phyloP scores from a whole-genome alignment of 2,113 vertebrate species.

The Tychaedon coryphoeus region DNA sequence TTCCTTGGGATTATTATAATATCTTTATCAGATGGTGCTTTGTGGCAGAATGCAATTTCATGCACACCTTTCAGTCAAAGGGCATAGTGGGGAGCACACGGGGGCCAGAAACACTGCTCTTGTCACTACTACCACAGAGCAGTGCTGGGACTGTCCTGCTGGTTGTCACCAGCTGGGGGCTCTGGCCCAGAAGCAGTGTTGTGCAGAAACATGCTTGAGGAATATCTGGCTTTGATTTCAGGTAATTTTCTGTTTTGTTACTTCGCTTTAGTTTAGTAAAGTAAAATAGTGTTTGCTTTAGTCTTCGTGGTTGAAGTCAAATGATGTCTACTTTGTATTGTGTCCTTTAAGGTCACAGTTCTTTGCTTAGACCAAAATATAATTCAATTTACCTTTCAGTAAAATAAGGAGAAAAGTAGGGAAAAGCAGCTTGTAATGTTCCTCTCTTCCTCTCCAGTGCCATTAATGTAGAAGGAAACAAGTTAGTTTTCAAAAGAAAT shows the following conservation, averaged over 20 bases:
- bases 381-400: background rate
- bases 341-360: background rate
- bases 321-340: background rate
- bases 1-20: background rate
- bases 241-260: background rate
- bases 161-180: background rate
- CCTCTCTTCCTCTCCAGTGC: background rate
- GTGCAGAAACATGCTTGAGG: accelerated
- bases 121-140: background rate
- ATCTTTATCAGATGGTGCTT: background rate
- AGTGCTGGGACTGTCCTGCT: background rate
- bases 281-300: background rate
- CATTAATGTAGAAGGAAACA: background rate
- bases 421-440: background rate
- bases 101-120: background rate
- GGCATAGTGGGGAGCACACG: accelerated
- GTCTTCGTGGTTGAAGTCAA: background rate
- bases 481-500: background rate
- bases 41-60: background rate
- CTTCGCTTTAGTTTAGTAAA: background rate
- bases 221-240: background rate
- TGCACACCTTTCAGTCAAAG: background rate
- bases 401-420: background rate
- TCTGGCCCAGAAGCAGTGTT: background rate
- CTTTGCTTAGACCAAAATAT: background rate